These are phyloP conservation scores for Indicator maculatus DNA, from an alignment of 2,113 vertebrate genomes.

Conservation along the genomic window DNA sequence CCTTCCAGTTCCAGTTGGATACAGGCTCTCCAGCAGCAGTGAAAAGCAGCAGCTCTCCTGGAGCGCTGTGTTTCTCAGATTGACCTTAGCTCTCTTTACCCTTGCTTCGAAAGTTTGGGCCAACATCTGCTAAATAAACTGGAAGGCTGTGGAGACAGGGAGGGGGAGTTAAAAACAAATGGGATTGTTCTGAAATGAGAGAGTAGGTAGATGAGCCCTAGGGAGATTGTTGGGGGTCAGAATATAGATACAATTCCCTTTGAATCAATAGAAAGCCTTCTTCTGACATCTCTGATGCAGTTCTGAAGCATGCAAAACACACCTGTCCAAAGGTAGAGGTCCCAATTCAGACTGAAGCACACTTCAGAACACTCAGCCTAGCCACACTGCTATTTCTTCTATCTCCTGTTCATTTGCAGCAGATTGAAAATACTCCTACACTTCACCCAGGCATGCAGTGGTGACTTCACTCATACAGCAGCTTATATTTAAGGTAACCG, in stretches of 20 bases:
- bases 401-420: neutral
- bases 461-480: neutral
- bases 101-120: constrained; percentile 17
- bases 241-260: neutral
- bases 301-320: neutral
- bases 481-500: neutral
- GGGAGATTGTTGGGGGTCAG: neutral
- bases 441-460: neutral
- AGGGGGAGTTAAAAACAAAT: neutral
- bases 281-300: neutral
- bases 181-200: neutral
- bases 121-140: constrained; percentile 41
- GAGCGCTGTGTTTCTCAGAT: constrained; percentile 6
- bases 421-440: neutral
- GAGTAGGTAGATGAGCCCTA: neutral
- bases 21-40: neutral
- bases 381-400: neutral
- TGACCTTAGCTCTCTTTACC: constrained; percentile 63
- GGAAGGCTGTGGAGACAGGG: neutral
- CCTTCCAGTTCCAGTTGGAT: neutral
- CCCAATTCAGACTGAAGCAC: neutral
- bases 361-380: neutral
- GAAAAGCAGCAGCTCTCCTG: constrained; percentile 38
- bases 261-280: neutral
- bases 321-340: neutral